Percentiles rank a stretch among this genome's conserved stretches.
phyloP scores from a whole-genome alignment of 2,797 vertebrate species.

The Liparis tanakae region DNA sequence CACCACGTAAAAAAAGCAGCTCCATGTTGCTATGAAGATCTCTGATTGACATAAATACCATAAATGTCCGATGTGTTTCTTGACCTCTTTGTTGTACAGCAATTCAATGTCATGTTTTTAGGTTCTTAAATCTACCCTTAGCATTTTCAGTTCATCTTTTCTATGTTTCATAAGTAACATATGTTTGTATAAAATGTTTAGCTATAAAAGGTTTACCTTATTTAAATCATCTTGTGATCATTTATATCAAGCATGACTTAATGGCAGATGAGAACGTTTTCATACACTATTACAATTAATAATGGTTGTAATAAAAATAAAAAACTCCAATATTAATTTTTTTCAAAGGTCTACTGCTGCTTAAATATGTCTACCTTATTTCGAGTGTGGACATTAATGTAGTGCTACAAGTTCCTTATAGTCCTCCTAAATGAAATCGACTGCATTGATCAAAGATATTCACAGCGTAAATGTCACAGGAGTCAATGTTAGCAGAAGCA shows the following conservation, averaged over 20 bases:
- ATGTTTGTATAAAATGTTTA: not conserved
- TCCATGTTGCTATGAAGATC: not conserved
- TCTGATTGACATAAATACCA: not conserved
- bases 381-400: not conserved
- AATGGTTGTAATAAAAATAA: conserved; percentile 3
- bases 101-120: not conserved
- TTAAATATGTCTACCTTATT: not conserved
- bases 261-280: not conserved
- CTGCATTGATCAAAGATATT: conserved; percentile 1
- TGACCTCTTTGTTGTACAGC: not conserved
- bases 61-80: not conserved
- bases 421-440: not conserved
- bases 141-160: not conserved
- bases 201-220: not conserved
- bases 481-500: conserved; percentile 3
- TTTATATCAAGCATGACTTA: not conserved
- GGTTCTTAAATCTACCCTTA: not conserved
- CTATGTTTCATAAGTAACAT: not conserved
- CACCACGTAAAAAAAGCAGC: conserved; percentile 18
- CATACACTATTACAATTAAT: not conserved
- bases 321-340: not conserved
- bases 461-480: not conserved
- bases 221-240: not conserved
- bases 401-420: not conserved
- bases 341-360: not conserved